Evolutionary conservation across 2,888 invertebrate genomes (phyloP), one percentile per base, ranked within the genome.

Genomic region (Palloptera scutellata): DNA sequence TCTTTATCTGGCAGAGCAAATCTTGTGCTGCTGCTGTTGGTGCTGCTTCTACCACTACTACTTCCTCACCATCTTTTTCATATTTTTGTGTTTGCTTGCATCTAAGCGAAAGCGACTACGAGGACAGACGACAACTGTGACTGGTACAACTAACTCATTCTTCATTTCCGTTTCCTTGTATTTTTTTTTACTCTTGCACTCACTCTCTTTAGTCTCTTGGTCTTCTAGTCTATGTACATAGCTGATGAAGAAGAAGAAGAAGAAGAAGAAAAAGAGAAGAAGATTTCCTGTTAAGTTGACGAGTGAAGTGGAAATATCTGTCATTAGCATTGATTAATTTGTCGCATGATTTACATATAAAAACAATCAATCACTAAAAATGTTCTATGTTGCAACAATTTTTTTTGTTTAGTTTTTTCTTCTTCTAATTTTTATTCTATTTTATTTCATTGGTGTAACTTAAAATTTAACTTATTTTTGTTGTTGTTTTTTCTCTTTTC

Each of bases 241-340:
- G 40, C 12, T 19, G 12, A 54, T 54, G 54, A 6, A 54, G 20
- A 19, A 8, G 13, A 11, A 54, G 30, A 17, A 52, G 15, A 15
- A 52, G 17, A 45, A 45, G 9, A 45, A 45, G 1, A 10, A 54
- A 54, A 17, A 54, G 1, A n/a, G 55, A 11, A 40, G n/a, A 55
- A 30, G 40, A 30, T 1, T 30, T 13, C 20, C 9, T 10, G 41
- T 12, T 13, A 30, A 40, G 55, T 42, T 4, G 6, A 15, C 9
- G 17, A 11, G 41, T 58, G 15, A 71, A 71, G 68, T 70, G 72
- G 69, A 69, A 72, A 70, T 71, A 66, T 60, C 81, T 84, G 83
- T 84, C 84, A 84, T 84, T 84, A 84, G 83, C 84, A 84, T 84
- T 84, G 84, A 84, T 84, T 84, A 84, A 84, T 84, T 84, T 77